Conservation (phyloP, 2,888 invertebrate species). For the Spialia ferax region DNA sequence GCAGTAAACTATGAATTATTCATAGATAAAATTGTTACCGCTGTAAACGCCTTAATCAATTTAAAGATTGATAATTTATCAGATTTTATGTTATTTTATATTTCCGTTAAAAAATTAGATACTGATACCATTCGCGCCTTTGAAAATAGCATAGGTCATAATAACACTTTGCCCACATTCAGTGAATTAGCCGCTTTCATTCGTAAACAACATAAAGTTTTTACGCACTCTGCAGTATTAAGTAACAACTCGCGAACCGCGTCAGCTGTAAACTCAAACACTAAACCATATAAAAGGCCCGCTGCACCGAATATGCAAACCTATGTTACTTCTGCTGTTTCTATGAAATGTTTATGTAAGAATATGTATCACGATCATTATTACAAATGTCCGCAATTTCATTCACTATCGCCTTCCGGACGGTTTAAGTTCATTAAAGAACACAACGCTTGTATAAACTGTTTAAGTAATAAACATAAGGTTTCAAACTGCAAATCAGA, state of each 20-base stretch:
- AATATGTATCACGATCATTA: neutral
- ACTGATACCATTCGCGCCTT: neutral
- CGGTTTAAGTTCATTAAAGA: neutral
- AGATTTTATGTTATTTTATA: constrained; percentile 1
- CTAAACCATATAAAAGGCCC: neutral
- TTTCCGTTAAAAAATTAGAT: neutral
- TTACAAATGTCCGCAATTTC: neutral
- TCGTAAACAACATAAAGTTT: neutral
- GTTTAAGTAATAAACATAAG: neutral
- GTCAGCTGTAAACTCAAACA: neutral
- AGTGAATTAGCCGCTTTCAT: neutral
- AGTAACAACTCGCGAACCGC: neutral
- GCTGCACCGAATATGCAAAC: neutral
- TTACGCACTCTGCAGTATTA: neutral
- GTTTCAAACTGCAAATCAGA: neutral
- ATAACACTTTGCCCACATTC: neutral
- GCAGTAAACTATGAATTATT: neutral
- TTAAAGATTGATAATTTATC: neutral
- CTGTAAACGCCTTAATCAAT: neutral
- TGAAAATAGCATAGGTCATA: neutral
- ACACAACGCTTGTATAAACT: neutral
- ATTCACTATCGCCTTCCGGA: neutral
- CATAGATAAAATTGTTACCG: constrained; percentile 3
- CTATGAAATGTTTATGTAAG: neutral
- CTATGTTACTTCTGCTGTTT: neutral